Evolutionary conservation across 1,140 invertebrate genomes (phyloP), one percentile per base, ranked within the genome.

Genomic region (Euwallacea similis): DNA sequence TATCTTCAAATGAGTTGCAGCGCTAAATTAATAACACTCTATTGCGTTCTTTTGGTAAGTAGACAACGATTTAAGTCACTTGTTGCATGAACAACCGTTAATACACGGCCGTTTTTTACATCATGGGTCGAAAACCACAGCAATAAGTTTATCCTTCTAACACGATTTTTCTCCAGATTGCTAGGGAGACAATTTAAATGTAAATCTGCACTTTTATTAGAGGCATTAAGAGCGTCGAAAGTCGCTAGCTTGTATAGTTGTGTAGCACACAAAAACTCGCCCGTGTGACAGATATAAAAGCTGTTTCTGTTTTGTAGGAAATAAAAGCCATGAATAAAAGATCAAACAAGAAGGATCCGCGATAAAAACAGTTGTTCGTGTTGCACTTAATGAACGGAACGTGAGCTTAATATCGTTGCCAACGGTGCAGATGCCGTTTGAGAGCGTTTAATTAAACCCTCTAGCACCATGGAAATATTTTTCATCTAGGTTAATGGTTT

Each of bases 321-420:
- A 15, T 15, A 56, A 56, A 56, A 21, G n/a, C 11, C 15, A 56
- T 56, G 54, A 56, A 56, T 56, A 56, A 56, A 56, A 56, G 54
- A 56, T 56, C 54, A 56, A 56, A 56, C n/a, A 15, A 21, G 54
- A 50, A 56, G 54, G 54, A 56, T 9, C 54, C 11, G 54, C 11
- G n/a, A 56, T 56, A 56, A 56, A 56, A 56, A 56, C 16, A 56
- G 54, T 56, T 56, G n/a, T 56, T 56, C 16, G n/a, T 15, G 54
- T n/a, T 56, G 54, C 54, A 56, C 54, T 56, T 56, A 56, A 56
- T 56, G 54, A 56, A 15, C 16, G 16, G 54, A 21, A 15, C 54
- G 54, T 56, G 54, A 56, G 16, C 54, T n/a, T 13, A 21, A 15
- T 56, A 16, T 56, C 16, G 11, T 56, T 21, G 54, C 11, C 54